Conservation (phyloP, 1,140 invertebrate genomes). For the Nephila pilipes region DNA sequence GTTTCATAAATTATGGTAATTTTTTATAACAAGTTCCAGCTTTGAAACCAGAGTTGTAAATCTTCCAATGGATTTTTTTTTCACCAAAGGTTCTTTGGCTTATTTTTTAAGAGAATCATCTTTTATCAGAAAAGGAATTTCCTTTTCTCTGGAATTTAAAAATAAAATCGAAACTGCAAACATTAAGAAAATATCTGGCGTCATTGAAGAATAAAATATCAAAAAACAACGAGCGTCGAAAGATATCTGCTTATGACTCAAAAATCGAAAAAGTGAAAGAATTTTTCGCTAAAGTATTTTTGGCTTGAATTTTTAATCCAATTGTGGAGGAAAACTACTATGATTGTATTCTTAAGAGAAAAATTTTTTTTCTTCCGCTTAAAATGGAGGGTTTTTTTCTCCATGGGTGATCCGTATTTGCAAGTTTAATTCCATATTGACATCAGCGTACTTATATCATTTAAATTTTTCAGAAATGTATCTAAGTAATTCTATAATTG, state of each 20-base stretch:
- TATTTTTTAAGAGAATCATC: neutral
- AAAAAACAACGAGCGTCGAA: neutral
- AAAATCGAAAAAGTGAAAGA: neutral
- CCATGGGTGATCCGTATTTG: no score
- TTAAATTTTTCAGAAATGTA: no score
- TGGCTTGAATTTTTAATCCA: no score
- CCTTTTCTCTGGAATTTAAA: neutral
- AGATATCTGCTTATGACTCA: neutral
- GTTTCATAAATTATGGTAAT: neutral
- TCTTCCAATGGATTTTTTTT: neutral
- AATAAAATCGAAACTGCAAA: constrained; percentile 7
- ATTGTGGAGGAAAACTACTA: no score
- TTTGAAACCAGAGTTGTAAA: neutral
- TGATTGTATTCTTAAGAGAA: no score
- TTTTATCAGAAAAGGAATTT: constrained; percentile 19
- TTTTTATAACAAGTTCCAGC: neutral
- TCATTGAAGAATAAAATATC: neutral
- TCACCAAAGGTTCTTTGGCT: neutral
- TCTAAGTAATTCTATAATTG: no score
- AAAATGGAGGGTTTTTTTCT: no score
- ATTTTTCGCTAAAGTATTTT: neutral
- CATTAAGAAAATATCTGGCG: constrained; percentile 15
- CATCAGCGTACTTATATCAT: no score
- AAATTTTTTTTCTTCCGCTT: no score
- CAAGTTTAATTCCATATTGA: no score